Conservation (phyloP, 2,888 invertebrate genomes). For the Scaptomyza polygonia region DNA sequence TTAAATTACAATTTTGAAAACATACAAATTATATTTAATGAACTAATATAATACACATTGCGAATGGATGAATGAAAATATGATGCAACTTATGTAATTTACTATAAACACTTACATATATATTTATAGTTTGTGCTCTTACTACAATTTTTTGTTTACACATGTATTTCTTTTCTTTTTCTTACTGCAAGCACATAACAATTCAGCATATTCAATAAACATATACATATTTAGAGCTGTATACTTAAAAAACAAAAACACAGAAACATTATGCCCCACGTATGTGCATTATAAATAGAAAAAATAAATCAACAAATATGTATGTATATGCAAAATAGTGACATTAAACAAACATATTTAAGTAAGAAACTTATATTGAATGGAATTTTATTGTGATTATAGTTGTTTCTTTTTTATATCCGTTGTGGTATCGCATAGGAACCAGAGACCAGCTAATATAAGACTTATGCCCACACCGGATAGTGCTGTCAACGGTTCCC, state of each 20-base stretch:
- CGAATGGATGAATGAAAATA: constrained; percentile 50
- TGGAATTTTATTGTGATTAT: constrained; percentile 1
- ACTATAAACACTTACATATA: constrained; percentile 66
- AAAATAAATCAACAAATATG: constrained; percentile 30
- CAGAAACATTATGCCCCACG: constrained; percentile 44
- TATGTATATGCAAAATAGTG: constrained; percentile 66
- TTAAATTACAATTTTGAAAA: constrained; percentile 72
- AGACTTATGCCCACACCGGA: constrained; percentile 91
- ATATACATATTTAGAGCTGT: constrained; percentile 41
- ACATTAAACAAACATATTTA: constrained; percentile 67
- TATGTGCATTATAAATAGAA: constrained; percentile 64
- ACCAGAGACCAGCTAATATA: constrained; percentile 89
- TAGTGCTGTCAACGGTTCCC: constrained; percentile 88
- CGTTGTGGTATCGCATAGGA: constrained; percentile 85
- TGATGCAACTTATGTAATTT: constrained; percentile 57
- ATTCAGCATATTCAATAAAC: constrained; percentile 46
- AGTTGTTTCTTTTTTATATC: constrained; percentile 22
- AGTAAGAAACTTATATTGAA: constrained; percentile 29
- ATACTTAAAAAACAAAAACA: constrained; percentile 24
- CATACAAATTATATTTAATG: constrained; percentile 74
- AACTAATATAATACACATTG: constrained; percentile 65
- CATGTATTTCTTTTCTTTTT: constrained; percentile 12
- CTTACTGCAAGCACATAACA: constrained; percentile 36
- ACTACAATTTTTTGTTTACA: constrained; percentile 40
- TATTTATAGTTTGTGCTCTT: constrained; percentile 72